Conservation (phyloP, 2,797 vertebrate genomes). For the Enteromius radiatus region DNA sequence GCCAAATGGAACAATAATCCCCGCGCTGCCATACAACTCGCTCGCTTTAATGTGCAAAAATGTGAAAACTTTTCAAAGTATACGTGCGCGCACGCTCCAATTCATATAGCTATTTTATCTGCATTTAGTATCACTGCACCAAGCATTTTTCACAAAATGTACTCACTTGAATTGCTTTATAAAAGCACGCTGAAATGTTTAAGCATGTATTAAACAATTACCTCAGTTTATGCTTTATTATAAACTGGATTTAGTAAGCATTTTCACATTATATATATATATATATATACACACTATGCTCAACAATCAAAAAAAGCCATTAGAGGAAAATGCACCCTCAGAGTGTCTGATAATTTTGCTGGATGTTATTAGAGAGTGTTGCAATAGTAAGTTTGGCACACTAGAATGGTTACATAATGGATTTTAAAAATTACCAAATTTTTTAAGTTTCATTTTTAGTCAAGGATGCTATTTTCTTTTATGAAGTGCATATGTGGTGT, state of each 20-base stretch:
- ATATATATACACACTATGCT: background rate
- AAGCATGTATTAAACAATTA: background rate
- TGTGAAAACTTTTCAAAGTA: background rate
- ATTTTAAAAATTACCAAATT: background rate
- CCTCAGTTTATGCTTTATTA: too few relatives aligned
- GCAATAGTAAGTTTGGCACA: background rate
- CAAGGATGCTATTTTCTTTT: background rate
- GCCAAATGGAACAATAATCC: slow-evolving; percentile 15
- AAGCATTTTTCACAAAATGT: background rate
- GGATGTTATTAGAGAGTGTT: slow-evolving; percentile 15
- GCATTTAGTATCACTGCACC: background rate
- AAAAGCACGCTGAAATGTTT: background rate
- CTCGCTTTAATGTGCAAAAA: background rate
- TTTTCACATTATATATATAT: background rate
- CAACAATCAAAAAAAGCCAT: background rate
- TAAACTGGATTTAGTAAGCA: background rate
- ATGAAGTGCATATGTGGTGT: background rate
- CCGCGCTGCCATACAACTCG: background rate
- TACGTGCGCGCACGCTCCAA: background rate
- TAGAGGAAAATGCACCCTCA: background rate
- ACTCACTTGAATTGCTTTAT: background rate
- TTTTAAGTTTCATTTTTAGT: slow-evolving; percentile 41
- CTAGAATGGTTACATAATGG: background rate
- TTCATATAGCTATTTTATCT: background rate
- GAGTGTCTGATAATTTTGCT: background rate